Evolutionary conservation across 2,888 invertebrate genomes (phyloP).

Genomic region (Drosophila quinaria): DNA sequence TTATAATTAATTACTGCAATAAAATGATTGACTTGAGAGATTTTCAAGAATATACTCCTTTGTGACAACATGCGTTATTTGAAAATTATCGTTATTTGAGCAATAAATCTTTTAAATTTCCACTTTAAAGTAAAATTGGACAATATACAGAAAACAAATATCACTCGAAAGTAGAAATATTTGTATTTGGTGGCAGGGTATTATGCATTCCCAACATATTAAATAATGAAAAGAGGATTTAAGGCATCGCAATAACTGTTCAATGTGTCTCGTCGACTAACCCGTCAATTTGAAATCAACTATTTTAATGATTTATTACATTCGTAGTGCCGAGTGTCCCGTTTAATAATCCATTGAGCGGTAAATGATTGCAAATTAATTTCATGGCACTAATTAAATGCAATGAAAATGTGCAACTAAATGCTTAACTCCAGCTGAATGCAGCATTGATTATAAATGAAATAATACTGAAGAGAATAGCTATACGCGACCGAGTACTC

Average conservation of each 20-base stretch:
- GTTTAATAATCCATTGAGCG: conserved; percentile 5
- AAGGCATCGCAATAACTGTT: background rate
- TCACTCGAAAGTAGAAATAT: too few species aligned
- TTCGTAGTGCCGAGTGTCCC: background rate
- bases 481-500: background rate
- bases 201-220: background rate
- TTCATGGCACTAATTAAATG: conserved; percentile 38
- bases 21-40: too few species aligned
- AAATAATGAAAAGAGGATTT: too few species aligned
- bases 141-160: too few species aligned
- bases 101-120: too few species aligned
- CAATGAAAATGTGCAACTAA: conserved; percentile 10
- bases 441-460: conserved; percentile 6
- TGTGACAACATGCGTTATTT: too few species aligned
- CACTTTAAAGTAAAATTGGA: too few species aligned
- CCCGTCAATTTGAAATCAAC: background rate
- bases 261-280: background rate
- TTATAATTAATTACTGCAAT: too few species aligned
- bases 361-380: conserved; percentile 33
- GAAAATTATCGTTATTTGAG: too few species aligned
- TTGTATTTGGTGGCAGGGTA: background rate
- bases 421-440: conserved; percentile 16
- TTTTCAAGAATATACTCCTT: too few species aligned
- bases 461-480: background rate
- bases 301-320: conserved; percentile 12